These are phyloP conservation scores for Latrodectus elegans DNA, from an alignment of 2,888 invertebrate genomes.

Conservation along the genomic window DNA sequence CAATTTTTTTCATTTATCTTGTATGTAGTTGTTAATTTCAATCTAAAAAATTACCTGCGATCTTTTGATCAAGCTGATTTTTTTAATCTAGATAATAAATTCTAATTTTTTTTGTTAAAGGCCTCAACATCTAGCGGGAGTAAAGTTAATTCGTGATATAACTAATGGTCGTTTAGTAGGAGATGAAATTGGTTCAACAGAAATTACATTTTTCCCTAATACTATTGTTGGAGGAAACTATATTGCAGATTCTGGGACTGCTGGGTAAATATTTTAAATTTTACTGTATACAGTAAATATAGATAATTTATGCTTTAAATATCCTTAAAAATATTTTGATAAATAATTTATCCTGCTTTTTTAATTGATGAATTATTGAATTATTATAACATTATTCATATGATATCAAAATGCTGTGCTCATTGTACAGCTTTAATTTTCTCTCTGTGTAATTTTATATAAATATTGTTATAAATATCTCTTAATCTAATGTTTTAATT, in stretches of 20 bases:
- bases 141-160: slow-evolving; percentile 84
- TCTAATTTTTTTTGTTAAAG: slow-evolving; percentile 71
- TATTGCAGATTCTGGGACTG: slow-evolving; percentile 85
- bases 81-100: not conserved
- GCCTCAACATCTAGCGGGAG: slow-evolving; percentile 78
- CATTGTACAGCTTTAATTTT: no score
- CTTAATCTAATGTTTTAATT: no score
- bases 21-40: no score
- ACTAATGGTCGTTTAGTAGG: slow-evolving; percentile 84
- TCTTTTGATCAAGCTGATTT: not conserved
- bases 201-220: slow-evolving; percentile 83
- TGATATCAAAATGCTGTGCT: no score
- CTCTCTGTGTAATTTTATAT: no score
- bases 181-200: slow-evolving; percentile 83
- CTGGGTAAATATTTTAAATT: slow-evolving; percentile 80
- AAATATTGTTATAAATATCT: no score
- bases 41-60: not conserved
- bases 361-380: no score
- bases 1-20: no score
- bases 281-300: not conserved
- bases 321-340: no score
- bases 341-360: no score
- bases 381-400: no score
- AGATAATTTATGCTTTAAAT: no score
- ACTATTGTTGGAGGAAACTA: slow-evolving; percentile 80